Evolutionary conservation across 2,797 vertebrate genomes (phyloP).

Genomic region (Chaenodraco wilsoni): DNA sequence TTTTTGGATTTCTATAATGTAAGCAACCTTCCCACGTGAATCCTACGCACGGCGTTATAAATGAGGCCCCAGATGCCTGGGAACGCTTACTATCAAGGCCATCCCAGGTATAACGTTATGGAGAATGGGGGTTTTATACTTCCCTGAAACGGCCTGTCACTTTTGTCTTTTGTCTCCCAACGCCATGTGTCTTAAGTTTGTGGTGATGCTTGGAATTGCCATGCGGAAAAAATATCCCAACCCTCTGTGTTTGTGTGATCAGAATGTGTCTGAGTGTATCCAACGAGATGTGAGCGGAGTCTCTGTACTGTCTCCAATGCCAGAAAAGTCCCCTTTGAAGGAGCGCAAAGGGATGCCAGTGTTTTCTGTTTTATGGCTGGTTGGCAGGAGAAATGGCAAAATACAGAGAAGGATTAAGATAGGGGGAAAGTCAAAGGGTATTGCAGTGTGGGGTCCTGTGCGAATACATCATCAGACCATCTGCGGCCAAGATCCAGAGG

Average conservation of each 20-base stretch:
- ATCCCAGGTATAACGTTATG: conserved; percentile 66
- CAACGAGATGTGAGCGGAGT: conserved; percentile 53
- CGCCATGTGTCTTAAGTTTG: conserved; percentile 56
- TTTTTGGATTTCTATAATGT: too few species aligned
- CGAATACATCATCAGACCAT: conserved; percentile 56
- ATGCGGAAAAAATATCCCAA: conserved; percentile 26
- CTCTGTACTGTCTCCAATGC: conserved; percentile 54
- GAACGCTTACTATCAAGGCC: conserved; percentile 54
- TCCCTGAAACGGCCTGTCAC: conserved; percentile 24
- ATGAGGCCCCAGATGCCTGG: conserved; percentile 44
- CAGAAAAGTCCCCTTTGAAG: conserved; percentile 71
- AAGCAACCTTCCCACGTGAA: too few species aligned
- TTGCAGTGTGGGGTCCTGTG: conserved; percentile 58
- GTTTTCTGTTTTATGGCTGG: conserved; percentile 76
- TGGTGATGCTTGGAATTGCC: conserved; percentile 42
- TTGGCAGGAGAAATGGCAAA: conserved; percentile 74
- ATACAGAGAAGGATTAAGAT: conserved; percentile 37
- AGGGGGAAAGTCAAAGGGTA: conserved; percentile 39
- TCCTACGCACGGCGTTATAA: too few species aligned
- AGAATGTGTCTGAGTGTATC: conserved; percentile 63
- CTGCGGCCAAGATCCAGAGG: conserved; percentile 56
- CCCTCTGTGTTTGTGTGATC: conserved; percentile 46
- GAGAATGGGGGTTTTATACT: conserved; percentile 12
- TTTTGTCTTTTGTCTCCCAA: conserved; percentile 30
- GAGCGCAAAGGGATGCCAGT: conserved; percentile 61